Evolutionary conservation across 2,888 invertebrate genomes (phyloP).

Genomic region (Plagodis dolabraria): DNA sequence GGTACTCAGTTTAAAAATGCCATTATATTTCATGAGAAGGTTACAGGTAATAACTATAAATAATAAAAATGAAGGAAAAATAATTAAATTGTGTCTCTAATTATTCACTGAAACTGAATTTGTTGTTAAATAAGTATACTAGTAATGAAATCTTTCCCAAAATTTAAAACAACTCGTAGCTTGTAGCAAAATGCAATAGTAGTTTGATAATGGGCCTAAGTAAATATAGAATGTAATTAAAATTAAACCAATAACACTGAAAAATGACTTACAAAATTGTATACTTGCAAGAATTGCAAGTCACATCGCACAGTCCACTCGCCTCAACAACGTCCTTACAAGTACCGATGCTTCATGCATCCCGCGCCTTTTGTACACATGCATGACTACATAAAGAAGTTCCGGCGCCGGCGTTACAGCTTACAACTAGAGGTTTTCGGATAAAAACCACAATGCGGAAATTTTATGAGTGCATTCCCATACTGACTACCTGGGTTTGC

Average conservation of each 20-base stretch:
- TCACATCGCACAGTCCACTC: slow-evolving; percentile 30
- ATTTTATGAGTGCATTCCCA: slow-evolving; percentile 73
- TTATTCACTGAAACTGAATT: too few species aligned
- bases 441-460: slow-evolving; percentile 72
- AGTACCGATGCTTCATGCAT: slow-evolving; percentile 45
- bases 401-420: slow-evolving; percentile 40
- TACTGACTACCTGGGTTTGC: slow-evolving; percentile 54
- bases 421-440: slow-evolving; percentile 55
- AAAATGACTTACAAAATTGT: slow-evolving; percentile 29
- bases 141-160: too few species aligned
- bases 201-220: too few species aligned
- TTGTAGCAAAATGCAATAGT: too few species aligned
- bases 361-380: slow-evolving; percentile 59
- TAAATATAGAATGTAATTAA: too few species aligned
- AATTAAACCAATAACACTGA: not conserved
- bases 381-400: slow-evolving; percentile 49
- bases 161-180: too few species aligned
- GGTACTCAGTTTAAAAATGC: too few species aligned
- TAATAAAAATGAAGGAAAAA: too few species aligned
- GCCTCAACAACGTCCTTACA: slow-evolving; percentile 40
- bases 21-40: too few species aligned
- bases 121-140: too few species aligned
- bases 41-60: too few species aligned
- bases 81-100: too few species aligned
- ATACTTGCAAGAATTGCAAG: slow-evolving; percentile 22